These are phyloP conservation scores for Sarcoramphus papa DNA, from an alignment of 2,797 vertebrate species.

Conservation along the genomic window DNA sequence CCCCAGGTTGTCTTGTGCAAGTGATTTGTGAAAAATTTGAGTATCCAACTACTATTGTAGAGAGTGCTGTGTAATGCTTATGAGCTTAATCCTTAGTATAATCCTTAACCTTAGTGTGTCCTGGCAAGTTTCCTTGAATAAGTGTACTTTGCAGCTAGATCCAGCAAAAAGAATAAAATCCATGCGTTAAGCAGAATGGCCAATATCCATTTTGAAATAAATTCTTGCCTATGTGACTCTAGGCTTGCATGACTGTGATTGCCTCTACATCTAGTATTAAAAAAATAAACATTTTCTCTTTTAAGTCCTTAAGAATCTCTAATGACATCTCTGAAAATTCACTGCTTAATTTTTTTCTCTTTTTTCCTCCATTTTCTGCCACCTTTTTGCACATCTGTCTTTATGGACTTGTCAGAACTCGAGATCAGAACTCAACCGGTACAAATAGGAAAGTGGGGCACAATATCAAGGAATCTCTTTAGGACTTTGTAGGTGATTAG, in stretches of 20 bases:
- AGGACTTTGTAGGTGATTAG: not conserved
- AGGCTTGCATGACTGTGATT: not conserved
- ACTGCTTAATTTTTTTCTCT: not conserved
- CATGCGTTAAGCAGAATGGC: not conserved
- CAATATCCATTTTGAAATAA: not conserved
- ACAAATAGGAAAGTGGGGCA: not conserved
- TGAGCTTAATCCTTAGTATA: not conserved
- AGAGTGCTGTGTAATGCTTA: not conserved
- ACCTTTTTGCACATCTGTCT: not conserved
- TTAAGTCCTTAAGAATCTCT: not conserved
- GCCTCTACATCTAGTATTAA: not conserved
- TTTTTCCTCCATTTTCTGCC: not conserved
- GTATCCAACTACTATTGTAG: not conserved
- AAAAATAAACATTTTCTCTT: not conserved
- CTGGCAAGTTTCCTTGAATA: conserved; percentile 14
- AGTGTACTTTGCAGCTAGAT: not conserved
- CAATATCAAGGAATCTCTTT: not conserved
- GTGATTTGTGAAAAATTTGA: not conserved
- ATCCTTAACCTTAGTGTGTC: not conserved
- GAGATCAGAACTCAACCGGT: not conserved
- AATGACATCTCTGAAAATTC: not conserved
- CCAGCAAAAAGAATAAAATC: not conserved
- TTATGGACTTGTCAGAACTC: not conserved
- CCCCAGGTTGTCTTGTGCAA: not conserved
- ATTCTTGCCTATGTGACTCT: not conserved